Conservation (phyloP, 1,140 invertebrate genomes). For the Formica selysi region DNA sequence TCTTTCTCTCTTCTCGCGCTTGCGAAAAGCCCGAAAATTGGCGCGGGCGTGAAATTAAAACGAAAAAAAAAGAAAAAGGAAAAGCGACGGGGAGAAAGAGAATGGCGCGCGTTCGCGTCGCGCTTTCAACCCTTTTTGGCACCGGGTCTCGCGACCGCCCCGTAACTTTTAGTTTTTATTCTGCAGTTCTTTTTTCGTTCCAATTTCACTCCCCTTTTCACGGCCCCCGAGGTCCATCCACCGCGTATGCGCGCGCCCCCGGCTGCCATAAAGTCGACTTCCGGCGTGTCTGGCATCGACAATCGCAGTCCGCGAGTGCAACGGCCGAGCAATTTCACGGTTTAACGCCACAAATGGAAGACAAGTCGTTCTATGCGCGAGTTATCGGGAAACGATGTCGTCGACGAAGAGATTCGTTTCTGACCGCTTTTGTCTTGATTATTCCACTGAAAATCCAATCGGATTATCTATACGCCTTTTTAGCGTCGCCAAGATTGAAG, state of each 20-base stretch:
- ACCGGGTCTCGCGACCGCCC: constrained; percentile 51
- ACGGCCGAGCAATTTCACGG: constrained; percentile 42
- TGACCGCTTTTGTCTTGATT: constrained; percentile 1
- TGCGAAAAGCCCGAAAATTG: constrained; percentile 62
- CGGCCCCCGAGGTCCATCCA: constrained; percentile 48
- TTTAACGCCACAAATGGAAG: constrained; percentile 40
- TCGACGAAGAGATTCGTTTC: neutral
- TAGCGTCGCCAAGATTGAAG: neutral
- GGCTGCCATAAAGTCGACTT: constrained; percentile 59
- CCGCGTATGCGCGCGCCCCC: constrained; percentile 47
- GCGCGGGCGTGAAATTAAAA: constrained; percentile 63
- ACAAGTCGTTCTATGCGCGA: constrained; percentile 34
- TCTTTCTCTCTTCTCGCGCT: neutral
- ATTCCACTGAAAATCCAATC: neutral
- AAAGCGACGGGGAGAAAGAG: constrained; percentile 36
- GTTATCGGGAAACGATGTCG: neutral
- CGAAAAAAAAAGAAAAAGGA: constrained; percentile 41
- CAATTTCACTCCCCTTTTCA: constrained; percentile 57
- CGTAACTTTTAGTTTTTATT: constrained; percentile 66
- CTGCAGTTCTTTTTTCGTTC: constrained; percentile 62
- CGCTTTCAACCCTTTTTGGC: constrained; percentile 64
- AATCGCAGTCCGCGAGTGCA: constrained; percentile 52
- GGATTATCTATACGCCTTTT: neutral
- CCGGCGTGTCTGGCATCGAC: constrained; percentile 59
- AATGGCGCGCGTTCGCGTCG: constrained; percentile 60